phyloP scores from a whole-genome alignment of 2,888 invertebrate genomes.

The Acrobasis repandana region DNA sequence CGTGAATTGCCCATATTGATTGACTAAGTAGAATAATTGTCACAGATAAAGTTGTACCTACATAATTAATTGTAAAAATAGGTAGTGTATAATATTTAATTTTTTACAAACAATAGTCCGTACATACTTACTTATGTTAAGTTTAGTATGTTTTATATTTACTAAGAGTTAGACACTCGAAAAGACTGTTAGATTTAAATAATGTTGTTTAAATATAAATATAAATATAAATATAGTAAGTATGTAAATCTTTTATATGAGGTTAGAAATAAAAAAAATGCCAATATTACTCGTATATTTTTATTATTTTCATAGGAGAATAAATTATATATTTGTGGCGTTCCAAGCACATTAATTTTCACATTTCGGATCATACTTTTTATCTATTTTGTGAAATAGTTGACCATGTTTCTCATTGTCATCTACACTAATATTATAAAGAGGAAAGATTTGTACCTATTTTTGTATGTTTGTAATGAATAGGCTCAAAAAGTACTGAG shows the following conservation, averaged over 20 bases:
- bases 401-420: too few species aligned
- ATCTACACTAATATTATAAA: too few species aligned
- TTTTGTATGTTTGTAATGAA: too few species aligned
- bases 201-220: constrained; percentile 46
- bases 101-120: not conserved
- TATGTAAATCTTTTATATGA: constrained; percentile 32
- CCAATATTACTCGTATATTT: not conserved
- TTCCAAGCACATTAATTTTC: too few species aligned
- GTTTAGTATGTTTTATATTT: constrained; percentile 22
- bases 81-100: not conserved
- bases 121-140: not conserved
- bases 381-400: too few species aligned
- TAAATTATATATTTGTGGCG: too few species aligned
- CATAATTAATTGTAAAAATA: not conserved
- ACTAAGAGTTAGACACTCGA: constrained; percentile 40
- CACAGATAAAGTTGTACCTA: not conserved
- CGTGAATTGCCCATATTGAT: constrained; percentile 81
- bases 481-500: too few species aligned
- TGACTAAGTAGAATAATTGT: not conserved
- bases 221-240: constrained; percentile 28
- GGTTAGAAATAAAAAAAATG: constrained; percentile 15
- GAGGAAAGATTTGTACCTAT: too few species aligned
- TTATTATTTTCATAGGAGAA: not conserved
- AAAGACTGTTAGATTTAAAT: constrained; percentile 60
- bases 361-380: too few species aligned